Base-by-base conservation (phyloP, 2,797 vertebrate genomes). In the Myotis findleyi region DNA sequence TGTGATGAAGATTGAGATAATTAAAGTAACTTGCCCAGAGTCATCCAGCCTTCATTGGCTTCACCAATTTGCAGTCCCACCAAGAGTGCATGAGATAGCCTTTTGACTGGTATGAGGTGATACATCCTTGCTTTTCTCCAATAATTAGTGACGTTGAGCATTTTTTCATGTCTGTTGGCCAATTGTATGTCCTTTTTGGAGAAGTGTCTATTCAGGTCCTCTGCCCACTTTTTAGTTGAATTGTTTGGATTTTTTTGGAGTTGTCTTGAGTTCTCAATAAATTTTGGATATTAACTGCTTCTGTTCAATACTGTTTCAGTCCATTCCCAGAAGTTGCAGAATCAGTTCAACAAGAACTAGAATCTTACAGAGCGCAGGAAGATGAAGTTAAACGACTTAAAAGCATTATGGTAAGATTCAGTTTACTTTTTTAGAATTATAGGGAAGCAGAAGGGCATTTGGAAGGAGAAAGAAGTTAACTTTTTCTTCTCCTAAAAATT, bases 311-410 rank as follows among this genome's bases (percentile, higher is more conserved):
- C 97, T 96, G 16, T 96, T 97, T 98, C 98, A 99, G 99, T 97
- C 99, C 99, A 41, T 99, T 99, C 96, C 99, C 99, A 91, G 99
- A 99, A 98, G 99, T 99, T 95, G 99, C 99, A 0, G 99, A 99
- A 97, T 99, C 99, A 0, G 99, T 99, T 96, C 99, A 99, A 94
- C 99, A 99, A 98, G 99, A 99, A 96, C 97, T 99, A 95, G 99
- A 99, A 96, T 98, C 99, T 0, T 99, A 99, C 97, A 98, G 99
- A 98, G 98, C 99, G n/a, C 99, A 99, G 97, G 99, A 99, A 98
- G 99, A 99, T 92, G 99, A 99, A 95, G 99, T 99, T 85, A 99
- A 99, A 97, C 99, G 99, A 16, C 99, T 99, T 85, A 99, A 99
- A 98, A 99, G 99, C 98, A 99, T 99, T 96, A 99, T 99, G 99